A percentile compares a stretch with the other conserved stretches of the same genome.
Evolutionary conservation across 2,113 vertebrate genomes (phyloP).

Genomic region (Lepidothrix coronata): DNA sequence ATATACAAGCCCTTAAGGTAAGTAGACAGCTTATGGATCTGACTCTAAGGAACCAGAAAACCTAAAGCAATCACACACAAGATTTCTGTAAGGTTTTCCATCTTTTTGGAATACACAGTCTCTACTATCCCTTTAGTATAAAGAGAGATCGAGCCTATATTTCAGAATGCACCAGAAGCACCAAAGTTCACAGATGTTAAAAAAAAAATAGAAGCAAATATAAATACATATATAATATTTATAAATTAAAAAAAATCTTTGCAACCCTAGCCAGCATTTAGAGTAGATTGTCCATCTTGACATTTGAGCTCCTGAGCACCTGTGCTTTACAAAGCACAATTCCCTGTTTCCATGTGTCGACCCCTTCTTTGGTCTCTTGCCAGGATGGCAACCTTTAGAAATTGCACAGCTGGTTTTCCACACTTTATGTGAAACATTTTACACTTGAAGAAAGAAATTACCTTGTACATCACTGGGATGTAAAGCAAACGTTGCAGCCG

Average conservation of each 20-base stretch:
- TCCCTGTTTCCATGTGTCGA: fast-evolving
- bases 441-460: background rate
- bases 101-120: background rate
- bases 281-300: background rate
- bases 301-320: background rate
- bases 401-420: background rate
- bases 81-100: background rate
- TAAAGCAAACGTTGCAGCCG: background rate
- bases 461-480: background rate
- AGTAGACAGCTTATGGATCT: background rate
- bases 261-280: background rate
- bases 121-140: background rate
- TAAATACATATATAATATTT: background rate
- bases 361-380: background rate
- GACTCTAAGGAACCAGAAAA: background rate
- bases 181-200: background rate
- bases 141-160: background rate
- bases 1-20: background rate
- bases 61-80: background rate
- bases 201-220: background rate
- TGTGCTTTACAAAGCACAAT: background rate
- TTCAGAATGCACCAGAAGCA: background rate
- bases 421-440: background rate
- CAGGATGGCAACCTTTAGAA: background rate
- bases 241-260: background rate